Evolutionary conservation across 2,113 vertebrate species (phyloP), one percentile per base, ranked within the genome.

Genomic region (Eubucco bourcierii): DNA sequence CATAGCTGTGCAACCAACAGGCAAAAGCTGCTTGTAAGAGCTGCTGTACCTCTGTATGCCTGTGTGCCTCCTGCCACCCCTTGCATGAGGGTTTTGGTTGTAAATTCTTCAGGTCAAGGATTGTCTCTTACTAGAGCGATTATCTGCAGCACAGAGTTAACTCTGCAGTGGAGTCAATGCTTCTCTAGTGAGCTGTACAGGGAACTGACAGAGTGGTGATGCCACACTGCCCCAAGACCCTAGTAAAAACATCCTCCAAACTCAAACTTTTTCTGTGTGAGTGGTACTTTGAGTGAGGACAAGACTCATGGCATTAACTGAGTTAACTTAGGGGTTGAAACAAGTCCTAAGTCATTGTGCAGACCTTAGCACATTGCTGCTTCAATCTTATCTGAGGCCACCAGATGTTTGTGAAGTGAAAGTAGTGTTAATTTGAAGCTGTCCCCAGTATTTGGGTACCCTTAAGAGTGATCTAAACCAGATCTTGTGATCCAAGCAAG

Each of bases 241-340:
- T 55, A 3, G 21, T 65, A 37, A 56, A 74, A 80, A 56, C 67
- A 65, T 17, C 28, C 44, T 90, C 63, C 85, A 68, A 28, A 63
- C 20, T 63, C 55, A 46, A 25, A 73, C 37, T n/a, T 80, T 70
- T 58, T 50, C 39, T 65, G 10, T 29, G 2, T 27, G 55, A 31
- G 19, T 28, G 23, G 24, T 56, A 12, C 31, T 66, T 46, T 25
- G 12, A 46, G 39, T 20, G 50, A 80, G 68, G 21, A 39, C 27
- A 34, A 2, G 7, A 28, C 9, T 67, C 1, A 1, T 1, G 1
- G 34, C 78, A 31, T 50, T 53, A 29, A 20, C 21, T 16, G 50
- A 34, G 23, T 76, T 82, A 73, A 73, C 8, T 84, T 63, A 31
- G 41, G 33, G 70, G 25, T 75, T 13, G 44, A 84, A 81, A 47